Evolutionary conservation across 2,113 vertebrate species (phyloP).

Genomic region (Telmatochromis bifrenatus): DNA sequence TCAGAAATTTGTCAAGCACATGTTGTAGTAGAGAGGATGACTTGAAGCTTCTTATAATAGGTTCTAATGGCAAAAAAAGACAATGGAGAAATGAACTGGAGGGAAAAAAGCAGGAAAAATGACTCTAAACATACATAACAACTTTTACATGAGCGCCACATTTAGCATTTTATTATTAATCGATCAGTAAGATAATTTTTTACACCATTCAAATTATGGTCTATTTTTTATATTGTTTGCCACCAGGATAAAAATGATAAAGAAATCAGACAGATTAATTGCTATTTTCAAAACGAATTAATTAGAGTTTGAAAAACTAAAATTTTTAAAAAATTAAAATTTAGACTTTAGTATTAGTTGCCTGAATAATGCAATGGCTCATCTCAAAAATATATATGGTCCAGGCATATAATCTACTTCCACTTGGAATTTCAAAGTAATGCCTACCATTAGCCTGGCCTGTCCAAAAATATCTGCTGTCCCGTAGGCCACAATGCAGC

Average conservation of each 20-base stretch:
- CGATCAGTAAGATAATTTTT: not conserved
- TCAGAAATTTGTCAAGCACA: not conserved
- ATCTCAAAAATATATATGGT: not conserved
- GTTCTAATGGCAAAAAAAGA: not conserved
- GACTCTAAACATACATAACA: not conserved
- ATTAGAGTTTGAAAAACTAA: not conserved
- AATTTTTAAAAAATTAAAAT: accelerated
- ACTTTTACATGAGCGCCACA: not conserved
- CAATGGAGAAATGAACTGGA: not conserved
- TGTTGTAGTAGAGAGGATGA: not conserved
- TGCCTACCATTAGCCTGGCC: not conserved
- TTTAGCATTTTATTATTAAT: not conserved
- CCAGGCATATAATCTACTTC: not conserved
- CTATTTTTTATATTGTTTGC: not conserved
- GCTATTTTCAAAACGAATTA: not conserved
- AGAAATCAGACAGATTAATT: not conserved
- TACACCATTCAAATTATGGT: not conserved
- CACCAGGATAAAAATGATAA: not conserved
- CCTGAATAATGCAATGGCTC: not conserved
- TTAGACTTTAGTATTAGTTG: not conserved
- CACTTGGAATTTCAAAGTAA: not conserved
- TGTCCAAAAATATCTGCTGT: not conserved
- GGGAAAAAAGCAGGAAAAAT: not conserved
- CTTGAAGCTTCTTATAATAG: not conserved
- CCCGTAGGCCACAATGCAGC: not conserved